Conservation (phyloP, 2,113 vertebrate genomes). For the Elanoides forficatus region DNA sequence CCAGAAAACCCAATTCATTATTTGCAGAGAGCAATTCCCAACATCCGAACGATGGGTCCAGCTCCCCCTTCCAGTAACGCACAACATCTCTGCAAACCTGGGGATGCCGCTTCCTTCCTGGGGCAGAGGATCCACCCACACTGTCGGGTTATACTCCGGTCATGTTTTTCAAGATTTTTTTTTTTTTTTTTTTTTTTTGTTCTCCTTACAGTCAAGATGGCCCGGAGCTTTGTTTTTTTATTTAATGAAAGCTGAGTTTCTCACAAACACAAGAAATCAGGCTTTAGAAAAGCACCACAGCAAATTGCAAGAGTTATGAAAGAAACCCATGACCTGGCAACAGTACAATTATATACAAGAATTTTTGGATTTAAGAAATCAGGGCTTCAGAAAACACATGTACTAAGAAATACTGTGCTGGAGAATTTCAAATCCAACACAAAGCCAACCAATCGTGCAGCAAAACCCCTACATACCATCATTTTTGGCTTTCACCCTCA, state of each 20-base stretch:
- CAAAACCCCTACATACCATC: not conserved
- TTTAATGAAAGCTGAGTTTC: not conserved
- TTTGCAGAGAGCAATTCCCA: not conserved
- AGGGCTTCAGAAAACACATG: not conserved
- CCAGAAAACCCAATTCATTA: not conserved
- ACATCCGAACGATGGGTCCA: accelerated
- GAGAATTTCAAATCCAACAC: not conserved
- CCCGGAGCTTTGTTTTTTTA: not conserved
- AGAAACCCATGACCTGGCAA: not conserved
- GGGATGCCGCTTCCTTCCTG: not conserved
- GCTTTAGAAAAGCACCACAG: not conserved
- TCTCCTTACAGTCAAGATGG: not conserved
- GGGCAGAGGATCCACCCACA: not conserved
- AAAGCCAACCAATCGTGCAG: not conserved
- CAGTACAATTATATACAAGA: not conserved
- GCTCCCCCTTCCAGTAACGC: not conserved
- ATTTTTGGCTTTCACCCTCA: not conserved
- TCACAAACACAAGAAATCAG: not conserved
- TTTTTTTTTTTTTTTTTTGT: not conserved
- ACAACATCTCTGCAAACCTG: not conserved
- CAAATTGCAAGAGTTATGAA: not conserved
- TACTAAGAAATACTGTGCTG: not conserved
- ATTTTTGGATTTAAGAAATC: not conserved
- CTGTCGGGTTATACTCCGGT: not conserved
- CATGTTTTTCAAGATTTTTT: not conserved